Conservation (phyloP, 2,113 vertebrate species). For the Phocoena sinus region DNA sequence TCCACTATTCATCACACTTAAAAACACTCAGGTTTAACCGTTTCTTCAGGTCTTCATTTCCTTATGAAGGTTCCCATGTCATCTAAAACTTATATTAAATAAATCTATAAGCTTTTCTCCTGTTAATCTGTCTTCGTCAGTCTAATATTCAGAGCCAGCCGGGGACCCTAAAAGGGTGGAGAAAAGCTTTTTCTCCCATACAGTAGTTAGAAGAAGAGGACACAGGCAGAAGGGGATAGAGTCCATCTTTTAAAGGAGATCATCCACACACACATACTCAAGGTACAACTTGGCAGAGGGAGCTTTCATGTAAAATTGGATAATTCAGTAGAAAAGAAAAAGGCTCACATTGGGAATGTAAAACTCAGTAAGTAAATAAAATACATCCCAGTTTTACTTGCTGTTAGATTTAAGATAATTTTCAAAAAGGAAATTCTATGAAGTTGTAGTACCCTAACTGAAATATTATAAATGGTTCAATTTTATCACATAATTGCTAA, state of each 20-base stretch:
- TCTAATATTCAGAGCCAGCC: background rate
- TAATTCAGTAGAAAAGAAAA: background rate
- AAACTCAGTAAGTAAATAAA: background rate
- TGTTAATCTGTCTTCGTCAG: background rate
- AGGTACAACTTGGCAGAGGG: background rate
- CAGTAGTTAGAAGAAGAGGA: background rate
- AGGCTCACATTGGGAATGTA: background rate
- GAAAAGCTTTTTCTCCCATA: background rate
- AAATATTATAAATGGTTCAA: background rate
- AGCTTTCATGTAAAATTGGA: background rate
- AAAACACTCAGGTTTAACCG: background rate
- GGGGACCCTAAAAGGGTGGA: background rate
- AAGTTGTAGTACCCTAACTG: background rate
- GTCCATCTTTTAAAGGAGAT: background rate
- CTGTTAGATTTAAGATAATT: background rate
- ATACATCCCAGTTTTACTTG: background rate
- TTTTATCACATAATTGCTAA: background rate
- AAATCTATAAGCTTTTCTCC: background rate
- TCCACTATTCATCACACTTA: background rate
- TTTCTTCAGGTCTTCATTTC: background rate
- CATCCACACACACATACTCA: background rate
- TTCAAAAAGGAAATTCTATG: background rate
- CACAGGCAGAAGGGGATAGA: background rate
- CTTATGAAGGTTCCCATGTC: background rate
- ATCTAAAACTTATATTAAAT: background rate